Percentiles rank a stretch among this genome's conserved stretches.
Conservation (phyloP, 2,113 vertebrate genomes). For the Sclerurus mexicanus region DNA sequence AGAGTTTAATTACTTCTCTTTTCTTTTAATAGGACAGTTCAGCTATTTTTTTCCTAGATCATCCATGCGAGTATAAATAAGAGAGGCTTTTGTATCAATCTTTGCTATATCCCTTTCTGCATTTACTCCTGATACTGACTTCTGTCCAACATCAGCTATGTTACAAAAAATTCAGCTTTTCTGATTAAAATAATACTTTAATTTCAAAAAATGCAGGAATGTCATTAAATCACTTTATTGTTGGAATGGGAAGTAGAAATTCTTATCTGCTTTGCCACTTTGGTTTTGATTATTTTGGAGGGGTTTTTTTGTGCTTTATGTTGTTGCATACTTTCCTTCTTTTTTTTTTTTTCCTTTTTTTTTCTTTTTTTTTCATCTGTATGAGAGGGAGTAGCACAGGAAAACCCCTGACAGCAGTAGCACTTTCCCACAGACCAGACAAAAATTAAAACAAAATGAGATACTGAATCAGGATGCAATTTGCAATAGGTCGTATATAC, state of each 20-base stretch:
- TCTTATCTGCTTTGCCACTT: not conserved
- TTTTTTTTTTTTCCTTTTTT: not conserved
- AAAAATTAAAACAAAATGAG: not conserved
- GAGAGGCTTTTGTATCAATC: not conserved
- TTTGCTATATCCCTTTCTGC: not conserved
- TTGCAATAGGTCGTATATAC: not conserved
- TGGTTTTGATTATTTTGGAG: not conserved
- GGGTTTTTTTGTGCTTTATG: not conserved
- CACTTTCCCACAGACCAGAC: not conserved
- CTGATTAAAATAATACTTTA: not conserved
- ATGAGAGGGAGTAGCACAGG: not conserved
- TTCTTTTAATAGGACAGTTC: not conserved
- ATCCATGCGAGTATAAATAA: not conserved
- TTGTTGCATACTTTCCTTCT: not conserved
- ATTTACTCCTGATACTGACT: not conserved
- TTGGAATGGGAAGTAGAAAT: not conserved
- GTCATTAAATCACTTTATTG: not conserved
- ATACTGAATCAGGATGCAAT: not conserved
- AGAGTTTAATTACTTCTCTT: not conserved
- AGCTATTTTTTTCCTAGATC: not conserved
- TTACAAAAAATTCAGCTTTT: not conserved
- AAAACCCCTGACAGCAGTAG: not conserved
- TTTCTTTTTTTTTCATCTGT: not conserved
- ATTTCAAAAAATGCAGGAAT: not conserved
- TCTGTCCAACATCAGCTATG: not conserved